Conservation (phyloP, 2,888 invertebrate genomes). For the Halictus ligatus region DNA sequence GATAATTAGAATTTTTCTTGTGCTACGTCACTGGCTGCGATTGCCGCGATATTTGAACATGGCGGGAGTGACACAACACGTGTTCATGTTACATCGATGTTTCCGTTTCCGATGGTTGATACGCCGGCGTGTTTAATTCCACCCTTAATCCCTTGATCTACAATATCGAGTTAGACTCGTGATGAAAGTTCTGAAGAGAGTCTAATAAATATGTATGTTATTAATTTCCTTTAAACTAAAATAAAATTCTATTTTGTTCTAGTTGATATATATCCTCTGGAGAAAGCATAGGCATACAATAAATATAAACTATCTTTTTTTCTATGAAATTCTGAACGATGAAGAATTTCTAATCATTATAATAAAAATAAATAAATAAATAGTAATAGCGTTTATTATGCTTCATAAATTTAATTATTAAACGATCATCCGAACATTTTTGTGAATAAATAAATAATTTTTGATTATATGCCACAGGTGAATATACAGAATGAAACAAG, state of each 20-base stretch:
- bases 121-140: slow-evolving; percentile 23
- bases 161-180: too few relatives aligned
- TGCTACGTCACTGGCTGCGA: slow-evolving; percentile 44
- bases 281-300: too few relatives aligned
- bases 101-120: slow-evolving; percentile 26
- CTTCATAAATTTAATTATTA: background rate
- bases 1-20: slow-evolving; percentile 59
- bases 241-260: too few relatives aligned
- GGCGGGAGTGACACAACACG: slow-evolving; percentile 17
- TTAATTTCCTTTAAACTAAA: too few relatives aligned
- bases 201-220: too few relatives aligned
- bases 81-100: background rate
- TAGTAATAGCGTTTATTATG: too few relatives aligned
- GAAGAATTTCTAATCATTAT: too few relatives aligned
- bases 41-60: slow-evolving; percentile 53
- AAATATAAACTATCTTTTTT: too few relatives aligned
- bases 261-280: too few relatives aligned
- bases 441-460: background rate
- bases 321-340: too few relatives aligned
- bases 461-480: background rate
- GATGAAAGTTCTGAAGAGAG: too few relatives aligned
- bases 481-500: background rate
- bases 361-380: too few relatives aligned
- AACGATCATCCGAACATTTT: background rate
- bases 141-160: background rate